Evolutionary conservation across 2,113 vertebrate genomes (phyloP).

Genomic region (Gambusia affinis): DNA sequence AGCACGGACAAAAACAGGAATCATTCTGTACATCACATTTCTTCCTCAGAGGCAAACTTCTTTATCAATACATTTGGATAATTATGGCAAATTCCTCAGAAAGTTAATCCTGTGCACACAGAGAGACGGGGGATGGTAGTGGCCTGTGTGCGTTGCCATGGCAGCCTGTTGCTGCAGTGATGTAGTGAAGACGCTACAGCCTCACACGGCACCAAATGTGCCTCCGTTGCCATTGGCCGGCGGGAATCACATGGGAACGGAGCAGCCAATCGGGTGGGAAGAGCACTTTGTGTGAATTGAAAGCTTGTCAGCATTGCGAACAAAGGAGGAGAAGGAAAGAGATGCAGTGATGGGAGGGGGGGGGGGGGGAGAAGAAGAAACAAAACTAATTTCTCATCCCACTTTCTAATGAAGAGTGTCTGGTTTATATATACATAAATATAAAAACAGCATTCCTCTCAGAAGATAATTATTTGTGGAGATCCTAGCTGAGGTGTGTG

Average conservation of each 20-base stretch:
- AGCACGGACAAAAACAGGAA: not conserved
- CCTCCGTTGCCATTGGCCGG: constrained; percentile 63
- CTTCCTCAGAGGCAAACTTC: not conserved
- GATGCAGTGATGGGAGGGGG: constrained; percentile 46
- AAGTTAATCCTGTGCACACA: constrained; percentile 19
- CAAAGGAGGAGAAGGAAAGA: constrained; percentile 64
- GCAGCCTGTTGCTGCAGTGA: constrained; percentile 81
- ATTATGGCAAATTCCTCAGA: constrained; percentile 28
- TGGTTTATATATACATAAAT: not conserved
- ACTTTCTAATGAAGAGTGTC: not conserved
- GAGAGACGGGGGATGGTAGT: constrained; percentile 27
- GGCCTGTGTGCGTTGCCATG: constrained; percentile 79
- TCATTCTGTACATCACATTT: not conserved
- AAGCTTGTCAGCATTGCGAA: constrained; percentile 75
- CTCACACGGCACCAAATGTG: constrained; percentile 77
- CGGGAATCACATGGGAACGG: constrained; percentile 55
- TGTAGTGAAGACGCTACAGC: constrained; percentile 69
- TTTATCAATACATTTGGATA: not conserved
- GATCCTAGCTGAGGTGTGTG: not conserved
- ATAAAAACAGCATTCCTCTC: not conserved
- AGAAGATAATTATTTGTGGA: not conserved
- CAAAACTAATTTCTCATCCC: constrained; percentile 34
- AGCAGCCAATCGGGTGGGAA: constrained; percentile 66
- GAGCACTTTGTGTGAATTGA: constrained; percentile 78
- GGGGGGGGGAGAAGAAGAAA: not conserved